Evolutionary conservation across 2,797 vertebrate genomes (phyloP), one percentile per base, ranked within the genome.

Genomic region (Ctenopoma kingsleyae): DNA sequence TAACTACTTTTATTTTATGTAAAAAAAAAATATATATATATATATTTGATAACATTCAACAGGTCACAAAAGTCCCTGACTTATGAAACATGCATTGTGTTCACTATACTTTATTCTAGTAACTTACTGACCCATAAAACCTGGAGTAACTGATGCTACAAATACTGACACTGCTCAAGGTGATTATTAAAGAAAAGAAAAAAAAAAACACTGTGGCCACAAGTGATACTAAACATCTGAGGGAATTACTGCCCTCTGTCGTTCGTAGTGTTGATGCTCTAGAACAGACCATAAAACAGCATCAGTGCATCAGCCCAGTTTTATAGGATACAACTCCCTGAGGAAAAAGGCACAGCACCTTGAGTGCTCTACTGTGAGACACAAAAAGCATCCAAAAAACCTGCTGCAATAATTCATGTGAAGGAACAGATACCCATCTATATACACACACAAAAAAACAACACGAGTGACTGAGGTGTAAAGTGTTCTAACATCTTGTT

Each of bases 211-310:
- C n/a, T 22, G 17, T 67, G 51, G 12, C 25, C 41, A 51, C 6
- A 63, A 19, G 61, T 69, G 61, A 49, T 11, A 43, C 51, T 46
- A 22, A 71, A 52, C 41, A 64, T 44, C 22, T 20, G 64, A 76
- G 69, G 41, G 59, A 85, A 59, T 38, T 83, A 23, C 60, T 65
- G 76, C 87, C 87, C 81, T 87, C 88, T 90, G 71, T 64, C 8
- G 71, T 80, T 71, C 53, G 23, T 36, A 60, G 20, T 55, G 55
- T 5, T 15, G 5, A 3, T 54, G 27, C 35, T 36, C 40, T 71
- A 47, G 25, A 69, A 57, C 36, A 62, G 40, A 64, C 15, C n/a
- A 9, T 19, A 2, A 19, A 53, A 54, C 25, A 58, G 17, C 30
- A 57, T 15, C 27, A 19, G 58, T 72, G 30, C 12, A 41, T 3